A percentile compares a stretch with the other conserved stretches of the same genome.
Evolutionary conservation across 2,888 invertebrate genomes (phyloP).

Genomic region (Drepanosiphum platanoidis): DNA sequence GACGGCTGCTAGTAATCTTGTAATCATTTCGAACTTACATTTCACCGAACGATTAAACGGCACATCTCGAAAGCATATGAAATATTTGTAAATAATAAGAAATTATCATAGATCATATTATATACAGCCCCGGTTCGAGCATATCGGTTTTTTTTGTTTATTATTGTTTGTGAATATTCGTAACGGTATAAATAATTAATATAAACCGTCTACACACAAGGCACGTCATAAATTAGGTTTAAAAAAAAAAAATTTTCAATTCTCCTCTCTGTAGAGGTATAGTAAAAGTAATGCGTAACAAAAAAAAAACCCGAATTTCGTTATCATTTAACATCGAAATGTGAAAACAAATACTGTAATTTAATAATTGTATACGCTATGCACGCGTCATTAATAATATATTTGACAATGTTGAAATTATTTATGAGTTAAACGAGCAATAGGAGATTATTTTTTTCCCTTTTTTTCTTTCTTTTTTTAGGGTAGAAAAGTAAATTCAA

Average conservation of each 20-base stretch:
- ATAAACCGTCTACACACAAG: background rate
- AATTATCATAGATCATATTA: background rate
- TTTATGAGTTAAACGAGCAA: background rate
- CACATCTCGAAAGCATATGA: background rate
- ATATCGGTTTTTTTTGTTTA: background rate
- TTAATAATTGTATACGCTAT: no score
- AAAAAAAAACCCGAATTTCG: background rate
- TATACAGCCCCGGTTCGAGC: no score
- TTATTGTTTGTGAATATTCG: background rate
- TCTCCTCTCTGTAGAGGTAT: background rate
- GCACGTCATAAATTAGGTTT: no score
- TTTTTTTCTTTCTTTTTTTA: no score
- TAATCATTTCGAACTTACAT: background rate
- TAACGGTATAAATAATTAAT: background rate
- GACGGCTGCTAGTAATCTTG: background rate
- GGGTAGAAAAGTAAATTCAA: background rate
- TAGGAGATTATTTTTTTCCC: no score
- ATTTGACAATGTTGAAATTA: background rate
- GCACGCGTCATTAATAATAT: no score
- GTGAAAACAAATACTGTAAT: background rate
- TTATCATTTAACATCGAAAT: background rate
- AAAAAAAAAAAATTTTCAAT: no score
- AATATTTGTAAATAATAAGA: background rate
- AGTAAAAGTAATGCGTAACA: background rate
- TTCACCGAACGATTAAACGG: conserved; percentile 1